Percentiles rank a stretch among this genome's conserved stretches.
phyloP scores from a whole-genome alignment of 2,797 vertebrate species.

The Thaleichthys pacificus region DNA sequence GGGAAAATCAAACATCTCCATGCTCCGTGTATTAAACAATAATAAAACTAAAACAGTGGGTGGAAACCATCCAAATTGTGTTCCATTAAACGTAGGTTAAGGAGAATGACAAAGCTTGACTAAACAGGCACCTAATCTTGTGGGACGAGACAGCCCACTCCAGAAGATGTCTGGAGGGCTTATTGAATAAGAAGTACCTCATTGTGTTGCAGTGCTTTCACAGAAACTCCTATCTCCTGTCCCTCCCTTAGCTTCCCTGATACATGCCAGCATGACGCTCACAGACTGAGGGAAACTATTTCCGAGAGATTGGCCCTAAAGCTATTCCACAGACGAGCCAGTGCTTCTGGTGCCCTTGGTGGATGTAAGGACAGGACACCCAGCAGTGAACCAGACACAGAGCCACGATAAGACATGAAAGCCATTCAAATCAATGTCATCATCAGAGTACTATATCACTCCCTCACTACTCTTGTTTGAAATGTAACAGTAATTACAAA shows the following conservation, averaged over 20 bases:
- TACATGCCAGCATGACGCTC: conserved; percentile 23
- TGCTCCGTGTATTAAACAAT: conserved; percentile 11
- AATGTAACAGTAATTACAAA: conserved; percentile 23
- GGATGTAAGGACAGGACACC: conserved; percentile 43
- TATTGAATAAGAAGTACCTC: not conserved
- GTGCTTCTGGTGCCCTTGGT: conserved; percentile 38
- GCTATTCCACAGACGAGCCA: conserved; percentile 30
- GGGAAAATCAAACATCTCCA: conserved; percentile 3
- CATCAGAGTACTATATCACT: conserved; percentile 16
- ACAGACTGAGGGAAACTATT: conserved; percentile 22
- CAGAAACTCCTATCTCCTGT: conserved; percentile 6
- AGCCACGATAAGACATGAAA: conserved; percentile 38
- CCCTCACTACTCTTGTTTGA: conserved; percentile 53
- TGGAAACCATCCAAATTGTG: not conserved
- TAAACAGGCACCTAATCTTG: not conserved
- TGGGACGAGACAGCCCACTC: not conserved
- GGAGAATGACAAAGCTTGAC: not conserved
- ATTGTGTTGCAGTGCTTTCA: not conserved
- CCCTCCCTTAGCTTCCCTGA: conserved; percentile 2
- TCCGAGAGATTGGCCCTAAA: conserved; percentile 36
- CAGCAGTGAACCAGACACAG: conserved; percentile 37
- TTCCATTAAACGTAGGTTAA: conserved; percentile 16
- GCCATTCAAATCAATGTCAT: conserved; percentile 61
- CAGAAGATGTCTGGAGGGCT: not conserved
- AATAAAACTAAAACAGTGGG: not conserved